These are phyloP conservation scores for Lucilia sericata DNA, from an alignment of 1,140 invertebrate species.

Conservation along the genomic window DNA sequence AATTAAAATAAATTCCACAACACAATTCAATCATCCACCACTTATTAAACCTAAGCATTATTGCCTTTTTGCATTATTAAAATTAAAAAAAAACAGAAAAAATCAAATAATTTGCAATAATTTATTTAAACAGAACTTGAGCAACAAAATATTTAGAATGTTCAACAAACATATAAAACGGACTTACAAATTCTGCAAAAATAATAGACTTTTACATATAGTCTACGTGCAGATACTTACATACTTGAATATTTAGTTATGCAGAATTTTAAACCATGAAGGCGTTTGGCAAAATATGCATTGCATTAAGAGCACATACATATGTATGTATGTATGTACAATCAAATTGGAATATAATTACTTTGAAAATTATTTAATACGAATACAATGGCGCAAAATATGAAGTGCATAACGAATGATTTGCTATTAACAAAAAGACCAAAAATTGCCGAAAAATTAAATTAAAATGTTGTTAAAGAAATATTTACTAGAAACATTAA, in stretches of 20 bases:
- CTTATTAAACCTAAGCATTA: too few species aligned
- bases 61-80: too few species aligned
- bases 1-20: too few species aligned
- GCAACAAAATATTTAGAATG: not conserved
- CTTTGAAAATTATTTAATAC: not conserved
- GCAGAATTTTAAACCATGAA: not conserved
- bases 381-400: not conserved
- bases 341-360: slow-evolving; percentile 2
- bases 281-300: not conserved
- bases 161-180: not conserved
- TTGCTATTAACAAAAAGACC: not conserved
- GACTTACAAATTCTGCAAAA: too few species aligned
- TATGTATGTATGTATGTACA: not conserved
- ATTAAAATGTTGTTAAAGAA: not conserved
- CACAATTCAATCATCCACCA: too few species aligned
- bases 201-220: too few species aligned
- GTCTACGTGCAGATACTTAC: too few species aligned
- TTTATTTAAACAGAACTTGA: slow-evolving; percentile 5
- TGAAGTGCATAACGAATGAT: not conserved
- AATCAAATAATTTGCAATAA: not conserved
- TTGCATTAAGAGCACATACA: not conserved
- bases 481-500: not conserved
- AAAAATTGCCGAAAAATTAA: not conserved
- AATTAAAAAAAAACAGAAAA: too few species aligned
- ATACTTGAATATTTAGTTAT: too few species aligned